phyloP scores from a whole-genome alignment of 1,140 invertebrate species.

The Protaetia brevitarsis region DNA sequence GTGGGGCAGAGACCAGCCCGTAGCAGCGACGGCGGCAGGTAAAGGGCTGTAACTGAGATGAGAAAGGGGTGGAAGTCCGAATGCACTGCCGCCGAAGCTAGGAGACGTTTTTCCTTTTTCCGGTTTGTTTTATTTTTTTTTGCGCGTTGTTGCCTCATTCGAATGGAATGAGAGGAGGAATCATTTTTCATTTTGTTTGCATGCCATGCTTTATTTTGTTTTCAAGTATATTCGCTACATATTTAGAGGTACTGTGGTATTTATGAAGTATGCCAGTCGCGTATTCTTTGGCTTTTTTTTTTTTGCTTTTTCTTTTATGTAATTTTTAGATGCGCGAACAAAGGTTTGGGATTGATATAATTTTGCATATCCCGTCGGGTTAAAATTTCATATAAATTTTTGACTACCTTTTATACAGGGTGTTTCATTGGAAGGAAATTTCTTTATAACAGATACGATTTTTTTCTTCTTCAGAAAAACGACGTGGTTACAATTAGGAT shows the following conservation, averaged over 20 bases:
- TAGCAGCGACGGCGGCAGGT: background rate
- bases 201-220: constrained; percentile 2
- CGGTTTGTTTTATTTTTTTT: background rate
- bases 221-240: background rate
- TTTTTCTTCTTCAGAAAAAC: too few species aligned
- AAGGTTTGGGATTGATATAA: too few species aligned
- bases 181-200: constrained; percentile 17
- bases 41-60: background rate
- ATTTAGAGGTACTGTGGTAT: background rate
- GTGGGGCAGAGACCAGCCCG: background rate
- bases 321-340: too few species aligned
- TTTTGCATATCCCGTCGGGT: too few species aligned
- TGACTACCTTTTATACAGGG: too few species aligned
- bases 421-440: too few species aligned
- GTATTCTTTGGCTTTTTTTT: too few species aligned
- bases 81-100: background rate
- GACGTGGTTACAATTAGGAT: too few species aligned
- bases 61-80: background rate
- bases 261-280: background rate
- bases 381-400: too few species aligned
- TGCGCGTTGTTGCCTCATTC: background rate
- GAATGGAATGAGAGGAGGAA: too few species aligned
- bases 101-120: constrained; percentile 3
- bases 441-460: too few species aligned
- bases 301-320: too few species aligned